These are phyloP conservation scores for Synanthedon andrenaeformis DNA, from an alignment of 2,888 invertebrate genomes.

Conservation along the genomic window DNA sequence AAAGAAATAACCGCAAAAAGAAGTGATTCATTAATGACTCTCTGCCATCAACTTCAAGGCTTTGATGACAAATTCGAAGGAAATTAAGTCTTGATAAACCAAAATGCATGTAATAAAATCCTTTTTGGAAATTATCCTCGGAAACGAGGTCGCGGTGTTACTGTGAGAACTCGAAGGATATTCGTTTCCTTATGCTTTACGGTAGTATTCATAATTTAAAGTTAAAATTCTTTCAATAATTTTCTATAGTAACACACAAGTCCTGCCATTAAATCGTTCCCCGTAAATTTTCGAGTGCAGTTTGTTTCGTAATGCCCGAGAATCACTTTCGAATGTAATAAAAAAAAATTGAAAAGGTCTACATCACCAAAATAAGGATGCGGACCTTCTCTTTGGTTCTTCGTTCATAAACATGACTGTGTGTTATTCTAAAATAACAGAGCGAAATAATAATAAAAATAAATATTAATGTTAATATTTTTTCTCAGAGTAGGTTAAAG, in stretches of 20 bases:
- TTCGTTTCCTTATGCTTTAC: not conserved
- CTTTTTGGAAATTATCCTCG: not conserved
- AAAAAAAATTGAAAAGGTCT: conserved; percentile 27
- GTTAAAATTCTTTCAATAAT: not conserved
- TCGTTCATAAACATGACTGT: conserved; percentile 6
- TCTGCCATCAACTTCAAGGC: not conserved
- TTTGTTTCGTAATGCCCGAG: conserved; percentile 40
- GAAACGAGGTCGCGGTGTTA: conserved; percentile 2
- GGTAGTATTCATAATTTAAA: too few relatives aligned
- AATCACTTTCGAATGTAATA: conserved; percentile 60
- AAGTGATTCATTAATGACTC: not conserved
- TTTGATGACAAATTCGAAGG: not conserved
- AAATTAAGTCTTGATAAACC: not conserved
- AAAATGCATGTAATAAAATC: not conserved
- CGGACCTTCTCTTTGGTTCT: conserved; percentile 12
- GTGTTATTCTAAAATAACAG: conserved; percentile 11
- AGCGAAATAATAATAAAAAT: not conserved
- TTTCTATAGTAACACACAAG: not conserved
- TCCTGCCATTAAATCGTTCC: conserved; percentile 32
- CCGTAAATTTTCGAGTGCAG: conserved; percentile 27
- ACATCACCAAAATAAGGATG: conserved; percentile 14
- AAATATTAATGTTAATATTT: too few relatives aligned
- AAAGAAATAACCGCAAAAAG: not conserved
- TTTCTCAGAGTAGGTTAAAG: too few relatives aligned
- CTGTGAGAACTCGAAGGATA: not conserved